Evolutionary conservation across 2,113 vertebrate species (phyloP).

Genomic region (Chaetura pelagica): DNA sequence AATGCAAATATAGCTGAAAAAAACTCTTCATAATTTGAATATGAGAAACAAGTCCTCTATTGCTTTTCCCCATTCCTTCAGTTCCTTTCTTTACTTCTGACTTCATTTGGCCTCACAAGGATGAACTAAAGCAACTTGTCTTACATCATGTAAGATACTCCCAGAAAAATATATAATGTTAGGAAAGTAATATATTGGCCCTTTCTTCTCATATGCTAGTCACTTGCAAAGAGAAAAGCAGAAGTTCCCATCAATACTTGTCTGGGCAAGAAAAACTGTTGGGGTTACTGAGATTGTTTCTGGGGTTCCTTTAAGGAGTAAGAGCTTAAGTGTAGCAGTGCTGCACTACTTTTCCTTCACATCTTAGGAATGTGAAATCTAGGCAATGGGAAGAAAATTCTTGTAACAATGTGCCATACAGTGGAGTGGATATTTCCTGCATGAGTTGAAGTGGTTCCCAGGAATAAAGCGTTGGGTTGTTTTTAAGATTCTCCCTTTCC

Average conservation of each 20-base stretch:
- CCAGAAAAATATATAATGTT: neutral
- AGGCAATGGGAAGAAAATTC: neutral
- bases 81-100: neutral
- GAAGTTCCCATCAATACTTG: neutral
- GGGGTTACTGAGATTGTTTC: neutral
- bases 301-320: neutral
- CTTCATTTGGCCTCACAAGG: neutral
- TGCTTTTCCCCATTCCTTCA: neutral
- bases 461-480: neutral
- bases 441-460: neutral
- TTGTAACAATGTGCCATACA: neutral
- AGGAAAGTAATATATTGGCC: neutral
- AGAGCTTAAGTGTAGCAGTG: neutral
- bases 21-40: neutral
- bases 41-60: neutral
- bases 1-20: neutral
- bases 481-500: neutral
- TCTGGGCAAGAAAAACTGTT: neutral
- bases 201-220: neutral
- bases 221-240: neutral
- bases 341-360: neutral
- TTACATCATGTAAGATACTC: neutral
- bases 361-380: neutral
- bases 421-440: neutral
- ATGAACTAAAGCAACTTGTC: neutral